Base-by-base conservation (phyloP, 2,113 vertebrate genomes). In the Equus quagga region DNA sequence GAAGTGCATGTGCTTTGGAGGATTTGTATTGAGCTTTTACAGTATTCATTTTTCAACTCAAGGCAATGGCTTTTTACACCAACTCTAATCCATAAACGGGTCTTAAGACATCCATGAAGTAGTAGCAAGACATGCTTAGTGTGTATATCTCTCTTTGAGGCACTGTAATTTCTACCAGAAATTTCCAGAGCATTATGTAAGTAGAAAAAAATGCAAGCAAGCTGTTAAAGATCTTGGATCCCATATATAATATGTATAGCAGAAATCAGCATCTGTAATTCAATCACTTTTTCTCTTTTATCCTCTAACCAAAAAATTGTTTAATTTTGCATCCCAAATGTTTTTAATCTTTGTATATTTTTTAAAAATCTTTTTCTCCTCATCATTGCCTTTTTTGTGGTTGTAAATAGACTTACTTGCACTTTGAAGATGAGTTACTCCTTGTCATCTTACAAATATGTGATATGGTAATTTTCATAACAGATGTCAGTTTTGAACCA, bases 311-410 rank as follows among this genome's bases (percentile, higher is more conserved):
- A 94, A 96, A 94, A 96, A 96, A 94, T 92, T 97, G 97, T 97
- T 98, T 97, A 95, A 97, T 98, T 98, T 98, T 98, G 96, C 96
- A 97, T 97, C 97, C 97, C 97, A 96, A 98, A 96, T 97, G 97
- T 98, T 98, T 98, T 97, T 97, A 96, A 98, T 98, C 97, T 98
- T 97, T 98, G 96, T 98, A 97, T 98, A 97, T 98, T 98, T 98
- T 98, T 98, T 95, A 96, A 97, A 98, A 95, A 94, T 96, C 95
- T 96, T 97, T 98, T 97, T 97, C 95, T 98, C 96, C 92, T 97
- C 97, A 58, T 98, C 97, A 98, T 98, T 98, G 97, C 97, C 98
- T 96, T 98, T 97, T 98, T 96, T 96, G 97, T 98, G 97, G 97
- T 98, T 98, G 97, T 98, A 98, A 97, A 98, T 98, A 98, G 97